A percentile compares a stretch with the other conserved stretches of the same genome.
Evolutionary conservation across 2,797 vertebrate species (phyloP).

Genomic region (Siniperca obscura): DNA sequence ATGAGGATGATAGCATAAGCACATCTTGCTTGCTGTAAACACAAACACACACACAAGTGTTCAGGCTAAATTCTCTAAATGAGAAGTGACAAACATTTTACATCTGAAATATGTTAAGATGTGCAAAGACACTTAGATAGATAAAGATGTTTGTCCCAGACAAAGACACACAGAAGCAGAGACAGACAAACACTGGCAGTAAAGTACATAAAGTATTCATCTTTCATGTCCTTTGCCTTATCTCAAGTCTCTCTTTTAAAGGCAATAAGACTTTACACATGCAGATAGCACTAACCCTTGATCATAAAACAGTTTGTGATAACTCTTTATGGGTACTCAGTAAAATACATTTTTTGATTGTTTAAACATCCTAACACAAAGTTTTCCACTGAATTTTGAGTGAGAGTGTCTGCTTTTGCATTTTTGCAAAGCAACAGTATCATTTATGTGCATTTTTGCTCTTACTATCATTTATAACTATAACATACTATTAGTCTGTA

Average conservation of each 20-base stretch:
- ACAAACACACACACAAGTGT: conserved; percentile 30
- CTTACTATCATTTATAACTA: background rate
- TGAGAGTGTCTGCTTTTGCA: background rate
- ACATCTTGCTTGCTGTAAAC: conserved; percentile 88
- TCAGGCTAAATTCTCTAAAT: background rate
- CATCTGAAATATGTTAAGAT: background rate
- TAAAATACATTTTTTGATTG: conserved; percentile 7
- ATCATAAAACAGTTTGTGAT: conserved; percentile 64
- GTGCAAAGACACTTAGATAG: background rate
- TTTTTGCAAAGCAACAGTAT: background rate
- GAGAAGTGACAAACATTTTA: background rate
- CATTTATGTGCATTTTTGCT: background rate
- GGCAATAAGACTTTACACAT: conserved; percentile 41
- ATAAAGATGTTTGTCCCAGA: background rate
- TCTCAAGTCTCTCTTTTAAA: conserved; percentile 51
- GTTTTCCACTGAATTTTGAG: conserved; percentile 34
- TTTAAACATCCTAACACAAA: conserved; percentile 26
- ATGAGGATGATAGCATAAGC: conserved; percentile 92
- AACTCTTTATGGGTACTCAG: conserved; percentile 57
- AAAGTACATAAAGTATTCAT: background rate
- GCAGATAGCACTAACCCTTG: conserved; percentile 62
- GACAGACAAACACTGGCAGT: background rate
- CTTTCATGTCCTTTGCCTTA: conserved; percentile 22
- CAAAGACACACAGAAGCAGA: conserved; percentile 23
- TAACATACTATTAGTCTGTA: background rate